These are phyloP conservation scores for Eupithecia subfuscata DNA, from an alignment of 2,888 invertebrate genomes.

Conservation along the genomic window DNA sequence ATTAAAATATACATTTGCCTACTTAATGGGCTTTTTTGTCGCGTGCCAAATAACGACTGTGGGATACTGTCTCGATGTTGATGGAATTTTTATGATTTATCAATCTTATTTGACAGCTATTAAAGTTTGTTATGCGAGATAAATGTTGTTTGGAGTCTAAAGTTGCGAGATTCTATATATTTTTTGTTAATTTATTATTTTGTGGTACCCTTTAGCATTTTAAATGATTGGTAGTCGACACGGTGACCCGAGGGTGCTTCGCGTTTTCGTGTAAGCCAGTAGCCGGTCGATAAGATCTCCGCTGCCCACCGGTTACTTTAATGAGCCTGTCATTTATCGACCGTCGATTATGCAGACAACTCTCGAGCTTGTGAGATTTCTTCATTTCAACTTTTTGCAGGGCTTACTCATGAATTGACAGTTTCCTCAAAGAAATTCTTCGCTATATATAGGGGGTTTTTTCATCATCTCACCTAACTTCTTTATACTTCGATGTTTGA, in stretches of 20 bases:
- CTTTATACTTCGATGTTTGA: background rate
- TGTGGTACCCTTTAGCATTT: slow-evolving; percentile 30
- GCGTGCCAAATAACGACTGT: slow-evolving; percentile 72
- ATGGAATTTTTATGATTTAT: slow-evolving; percentile 73
- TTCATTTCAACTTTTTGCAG: slow-evolving; percentile 33
- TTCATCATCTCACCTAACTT: background rate
- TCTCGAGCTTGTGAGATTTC: slow-evolving; percentile 50
- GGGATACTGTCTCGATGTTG: slow-evolving; percentile 61
- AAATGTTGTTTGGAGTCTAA: slow-evolving; percentile 19
- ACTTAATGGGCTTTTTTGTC: slow-evolving; percentile 81
- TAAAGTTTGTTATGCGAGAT: slow-evolving; percentile 37
- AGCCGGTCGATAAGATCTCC: slow-evolving; percentile 75
- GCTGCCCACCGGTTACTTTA: slow-evolving; percentile 76
- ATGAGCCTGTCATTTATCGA: slow-evolving; percentile 75
- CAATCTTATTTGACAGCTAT: slow-evolving; percentile 60
- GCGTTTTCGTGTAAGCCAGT: slow-evolving; percentile 69
- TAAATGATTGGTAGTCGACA: slow-evolving; percentile 30
- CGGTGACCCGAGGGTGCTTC: slow-evolving; percentile 49
- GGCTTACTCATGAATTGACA: slow-evolving; percentile 17
- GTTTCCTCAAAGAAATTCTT: slow-evolving; percentile 19
- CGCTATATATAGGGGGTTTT: background rate
- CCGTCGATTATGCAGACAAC: slow-evolving; percentile 58
- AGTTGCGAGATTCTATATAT: slow-evolving; percentile 20
- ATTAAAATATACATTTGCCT: slow-evolving; percentile 83
- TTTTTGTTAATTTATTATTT: slow-evolving; percentile 14